Percentiles rank a stretch among this genome's conserved stretches.
Evolutionary conservation across 2,888 invertebrate genomes (phyloP).

Genomic region (Trichopria drosophilae): DNA sequence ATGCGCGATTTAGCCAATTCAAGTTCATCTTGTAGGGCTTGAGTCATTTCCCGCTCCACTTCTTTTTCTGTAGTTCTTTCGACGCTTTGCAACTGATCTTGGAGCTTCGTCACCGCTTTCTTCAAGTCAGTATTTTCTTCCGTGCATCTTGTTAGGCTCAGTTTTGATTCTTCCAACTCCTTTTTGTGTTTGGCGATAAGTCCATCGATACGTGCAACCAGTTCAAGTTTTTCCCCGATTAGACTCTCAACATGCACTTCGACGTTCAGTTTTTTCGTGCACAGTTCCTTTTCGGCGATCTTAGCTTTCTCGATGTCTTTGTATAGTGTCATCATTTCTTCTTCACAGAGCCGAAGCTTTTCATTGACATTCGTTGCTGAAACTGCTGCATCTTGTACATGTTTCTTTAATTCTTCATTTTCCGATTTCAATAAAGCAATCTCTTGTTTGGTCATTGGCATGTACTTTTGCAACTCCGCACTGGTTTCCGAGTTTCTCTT

Average conservation of each 20-base stretch:
- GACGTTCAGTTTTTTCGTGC: conserved; percentile 36
- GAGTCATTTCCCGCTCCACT: not conserved
- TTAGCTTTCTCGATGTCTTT: conserved; percentile 32
- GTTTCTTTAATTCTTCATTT: conserved; percentile 27
- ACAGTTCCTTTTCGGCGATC: conserved; percentile 30
- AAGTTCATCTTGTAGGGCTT: conserved; percentile 18
- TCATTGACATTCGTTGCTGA: conserved; percentile 19
- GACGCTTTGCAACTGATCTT: conserved; percentile 17
- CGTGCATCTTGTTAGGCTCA: not conserved
- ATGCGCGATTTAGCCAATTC: conserved; percentile 37
- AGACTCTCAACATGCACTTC: conserved; percentile 41
- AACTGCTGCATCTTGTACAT: conserved; percentile 16
- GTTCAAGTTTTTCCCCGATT: conserved; percentile 33
- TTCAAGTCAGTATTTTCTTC: conserved; percentile 42
- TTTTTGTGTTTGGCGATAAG: conserved; percentile 18
- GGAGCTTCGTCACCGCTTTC: conserved; percentile 34
- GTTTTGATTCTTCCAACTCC: conserved; percentile 29
- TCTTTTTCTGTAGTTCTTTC: conserved; percentile 16
- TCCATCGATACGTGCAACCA: conserved; percentile 1
- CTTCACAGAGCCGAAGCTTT: conserved; percentile 33
- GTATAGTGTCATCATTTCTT: conserved; percentile 33
- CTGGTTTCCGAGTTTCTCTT: conserved; percentile 28
- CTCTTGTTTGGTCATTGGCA: conserved; percentile 33
- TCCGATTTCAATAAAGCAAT: conserved; percentile 37
- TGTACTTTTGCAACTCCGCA: conserved; percentile 35